Base-by-base conservation (phyloP, 2,888 invertebrate genomes). In the Loripinus fragilis region DNA sequence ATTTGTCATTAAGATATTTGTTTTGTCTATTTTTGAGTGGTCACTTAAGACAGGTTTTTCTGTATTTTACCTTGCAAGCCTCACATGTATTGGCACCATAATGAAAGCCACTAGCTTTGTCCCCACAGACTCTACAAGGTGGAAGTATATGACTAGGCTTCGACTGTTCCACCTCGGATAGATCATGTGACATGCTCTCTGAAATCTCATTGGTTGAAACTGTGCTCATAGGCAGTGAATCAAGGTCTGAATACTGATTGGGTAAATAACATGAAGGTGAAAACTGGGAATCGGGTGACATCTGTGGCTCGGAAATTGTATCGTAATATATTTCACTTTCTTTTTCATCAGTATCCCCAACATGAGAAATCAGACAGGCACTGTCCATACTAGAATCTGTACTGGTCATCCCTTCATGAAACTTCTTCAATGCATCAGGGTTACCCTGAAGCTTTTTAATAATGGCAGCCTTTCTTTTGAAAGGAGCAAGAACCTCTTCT, bases 31-130 rank as follows among this genome's bases (percentile, higher is more conserved):
- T n/a, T n/a, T n/a, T n/a, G n/a, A n/a, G n/a, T n/a, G n/a, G n/a
- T n/a, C n/a, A n/a, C n/a, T n/a, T n/a, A n/a, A n/a, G n/a, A n/a
- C n/a, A n/a, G n/a, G n/a, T n/a, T n/a, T n/a, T n/a, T n/a, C n/a
- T n/a, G n/a, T n/a, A n/a, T n/a, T n/a, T n/a, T n/a, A 88, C 89
- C 89, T 91, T 91, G 76, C 90, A 90, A 28, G 90, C 91, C 65
- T 90, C 90, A 81, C 90, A 90, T 2, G 89, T 90, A 78, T 91
- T 91, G 23, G 87, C 90, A 20, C 90, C 91, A 78, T 91, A 91
- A 70, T 91, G 91, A 50, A 91, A 87, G 3, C 91, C 91, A 15
- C 90, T 90, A 8, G 90, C 91, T 64, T 85, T 89, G 70, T 89
- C 90, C 7, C 86, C 87, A 80, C 90, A 90, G 10, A 90, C 85